phyloP scores from a whole-genome alignment of 2,113 vertebrate species.

The Neodon shergylaensis region DNA sequence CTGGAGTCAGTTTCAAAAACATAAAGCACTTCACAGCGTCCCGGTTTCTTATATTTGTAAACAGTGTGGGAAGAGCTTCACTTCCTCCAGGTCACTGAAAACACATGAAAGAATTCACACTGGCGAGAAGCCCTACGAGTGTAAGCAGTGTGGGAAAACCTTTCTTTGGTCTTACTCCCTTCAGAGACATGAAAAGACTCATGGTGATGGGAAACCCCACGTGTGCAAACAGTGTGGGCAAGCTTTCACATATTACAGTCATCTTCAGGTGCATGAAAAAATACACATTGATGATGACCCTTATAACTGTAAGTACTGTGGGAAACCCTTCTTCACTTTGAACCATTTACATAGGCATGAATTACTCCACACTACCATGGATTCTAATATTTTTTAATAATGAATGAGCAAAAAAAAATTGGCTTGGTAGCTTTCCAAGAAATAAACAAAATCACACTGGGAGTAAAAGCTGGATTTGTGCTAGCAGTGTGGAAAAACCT shows the following conservation, averaged over 20 bases:
- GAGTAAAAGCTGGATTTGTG: not conserved
- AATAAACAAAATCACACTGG: not conserved
- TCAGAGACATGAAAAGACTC: not conserved
- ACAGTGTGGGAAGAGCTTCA: conserved; percentile 6
- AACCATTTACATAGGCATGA: not conserved
- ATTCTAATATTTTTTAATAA: not conserved
- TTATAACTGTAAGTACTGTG: not conserved
- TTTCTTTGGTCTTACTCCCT: not conserved
- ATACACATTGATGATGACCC: not conserved
- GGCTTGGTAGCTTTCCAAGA: not conserved
- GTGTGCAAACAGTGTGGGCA: not conserved
- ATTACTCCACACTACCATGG: not conserved
- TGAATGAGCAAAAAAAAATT: not conserved
- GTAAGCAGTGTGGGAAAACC: not conserved
- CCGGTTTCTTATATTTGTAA: not conserved
- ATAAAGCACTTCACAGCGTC: not conserved
- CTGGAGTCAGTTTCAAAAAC: not conserved
- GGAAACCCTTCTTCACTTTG: not conserved
- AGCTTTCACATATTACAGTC: not conserved
- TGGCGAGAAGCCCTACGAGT: not conserved
- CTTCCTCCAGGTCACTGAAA: not conserved
- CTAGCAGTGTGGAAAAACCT: not conserved
- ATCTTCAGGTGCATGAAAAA: not conserved
- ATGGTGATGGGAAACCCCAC: not conserved
- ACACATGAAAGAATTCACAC: not conserved